Base-by-base conservation (phyloP, 2,888 invertebrate genomes). In the Apotomis turbidana region DNA sequence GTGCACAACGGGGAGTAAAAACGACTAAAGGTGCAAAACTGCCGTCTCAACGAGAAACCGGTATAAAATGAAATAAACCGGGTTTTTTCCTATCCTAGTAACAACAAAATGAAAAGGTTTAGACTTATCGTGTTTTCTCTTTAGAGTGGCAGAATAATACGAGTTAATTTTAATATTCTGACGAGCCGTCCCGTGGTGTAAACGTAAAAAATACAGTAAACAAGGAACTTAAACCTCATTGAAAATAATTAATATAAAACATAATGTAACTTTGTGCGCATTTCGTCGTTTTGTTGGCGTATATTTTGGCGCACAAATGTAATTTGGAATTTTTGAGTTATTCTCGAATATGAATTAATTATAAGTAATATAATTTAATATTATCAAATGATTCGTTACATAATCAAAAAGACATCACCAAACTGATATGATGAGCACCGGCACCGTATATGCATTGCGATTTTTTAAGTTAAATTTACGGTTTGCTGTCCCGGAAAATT, bases 291-390 rank as follows among this genome's bases (percentile, higher is more conserved):
- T 12, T 15, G 5, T 36, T 6, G 66, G 75, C 83, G 74, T 78
- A 79, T 73, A 76, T 74, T 78, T 76, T 76, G 77, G 85, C 87
- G 88, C 89, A 86, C 88, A 83, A 87, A 87, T 81, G 27, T 73
- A 78, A 82, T 84, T 83, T 76, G 74, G 80, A 81, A 2, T 27
- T 84, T 85, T 83, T 85, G 78, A 82, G 85, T 86, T 86, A 87
- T 87, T 85, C 74, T 75, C 77, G 79, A 80, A 76, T 68, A 71
- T 76, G 78, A 78, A 74, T 62, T 68, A 75, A 64, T 58, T 69
- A 52, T 76, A 75, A 76, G 74, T 68, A 72, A 75, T 68, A 52
- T 71, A 66, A 75, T 74, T 76, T 77, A 60, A 60, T 54, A 77
- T 79, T 78, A 79, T 78, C n/a, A 38, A 60, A 15, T 60, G 52